Percentiles rank a stretch among this genome's conserved stretches.
Evolutionary conservation across 2,113 vertebrate genomes (phyloP).

Genomic region (Numida meleagris): DNA sequence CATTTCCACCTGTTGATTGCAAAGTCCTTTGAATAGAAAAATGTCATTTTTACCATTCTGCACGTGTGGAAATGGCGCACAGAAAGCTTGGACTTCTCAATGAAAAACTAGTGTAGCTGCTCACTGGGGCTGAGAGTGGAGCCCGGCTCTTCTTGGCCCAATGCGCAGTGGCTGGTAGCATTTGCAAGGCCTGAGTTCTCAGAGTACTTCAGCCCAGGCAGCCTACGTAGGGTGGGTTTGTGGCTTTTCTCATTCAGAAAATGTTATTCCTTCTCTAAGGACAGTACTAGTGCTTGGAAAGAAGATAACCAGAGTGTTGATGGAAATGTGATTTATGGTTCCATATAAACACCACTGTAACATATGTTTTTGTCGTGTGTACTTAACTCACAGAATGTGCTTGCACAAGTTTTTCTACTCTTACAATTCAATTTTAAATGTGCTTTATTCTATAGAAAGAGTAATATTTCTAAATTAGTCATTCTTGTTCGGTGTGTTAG

Average conservation of each 20-base stretch:
- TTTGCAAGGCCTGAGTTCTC: not conserved
- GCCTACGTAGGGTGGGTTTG: not conserved
- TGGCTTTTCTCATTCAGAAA: not conserved
- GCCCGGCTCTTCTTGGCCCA: not conserved
- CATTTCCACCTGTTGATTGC: conserved; percentile 13
- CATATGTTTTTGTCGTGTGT: not conserved
- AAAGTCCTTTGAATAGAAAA: not conserved
- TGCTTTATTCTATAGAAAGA: not conserved
- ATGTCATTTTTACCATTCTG: not conserved
- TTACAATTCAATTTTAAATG: not conserved
- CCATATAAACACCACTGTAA: not conserved
- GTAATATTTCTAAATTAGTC: not conserved
- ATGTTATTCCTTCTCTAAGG: not conserved
- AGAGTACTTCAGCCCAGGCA: not conserved
- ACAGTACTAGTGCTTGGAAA: not conserved
- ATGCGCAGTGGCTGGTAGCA: not conserved
- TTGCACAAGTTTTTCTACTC: not conserved
- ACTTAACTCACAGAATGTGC: not conserved
- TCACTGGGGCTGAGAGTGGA: not conserved
- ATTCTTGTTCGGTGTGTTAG: not conserved
- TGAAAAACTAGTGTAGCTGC: not conserved
- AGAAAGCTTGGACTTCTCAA: not conserved
- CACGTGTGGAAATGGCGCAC: not conserved
- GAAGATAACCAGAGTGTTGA: not conserved
- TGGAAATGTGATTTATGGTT: not conserved